Evolutionary conservation across 1,140 invertebrate genomes (phyloP), one percentile per base, ranked within the genome.

Genomic region (Lithobius niger): DNA sequence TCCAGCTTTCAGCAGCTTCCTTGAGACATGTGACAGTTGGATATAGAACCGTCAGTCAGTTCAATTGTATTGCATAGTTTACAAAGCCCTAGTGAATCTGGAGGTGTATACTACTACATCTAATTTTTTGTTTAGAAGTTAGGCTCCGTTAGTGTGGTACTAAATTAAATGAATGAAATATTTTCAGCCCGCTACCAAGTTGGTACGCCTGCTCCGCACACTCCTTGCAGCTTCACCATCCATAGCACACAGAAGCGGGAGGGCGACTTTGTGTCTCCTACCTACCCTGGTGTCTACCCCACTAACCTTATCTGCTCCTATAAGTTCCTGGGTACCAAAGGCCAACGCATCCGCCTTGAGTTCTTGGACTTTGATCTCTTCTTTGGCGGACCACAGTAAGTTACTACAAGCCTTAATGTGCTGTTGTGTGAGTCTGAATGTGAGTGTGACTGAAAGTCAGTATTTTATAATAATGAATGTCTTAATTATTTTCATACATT

Each of bases 281-380:
- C 96, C 47, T 99, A 99, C 78, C 96, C 97, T 28, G 97, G 96
- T 61, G 85, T 91, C 60, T 99, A 99, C 76, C 95, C 96, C 55
- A 97, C 97, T 72, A 87, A 93, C 71, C 77, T 96, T 58, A 78
- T 78, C 61, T 98, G 94, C 77, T 83, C 80, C 69, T 97, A 97
- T 75, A 82, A 88, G 71, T 92, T 99, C 72, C 79, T 88, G 61
- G 96, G 96, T n/a, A 79, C 80, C 63, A 77, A 78, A 24, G 83
- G 85, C 53, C 89, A 99, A 74, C 77, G 97, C 64, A 88, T 99
- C 61, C 82, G 91, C 58, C 77, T 99, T 58, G 91, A 93, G 73
- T 99, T 99, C 76, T 79, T 90, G 63, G 96, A 99, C 74, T 98
- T 99, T 74, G 94, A 97, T 73, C 80, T 99, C 52, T 97, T 96